Base-by-base conservation (phyloP, 2,888 invertebrate genomes). In the Athetis lepigone region DNA sequence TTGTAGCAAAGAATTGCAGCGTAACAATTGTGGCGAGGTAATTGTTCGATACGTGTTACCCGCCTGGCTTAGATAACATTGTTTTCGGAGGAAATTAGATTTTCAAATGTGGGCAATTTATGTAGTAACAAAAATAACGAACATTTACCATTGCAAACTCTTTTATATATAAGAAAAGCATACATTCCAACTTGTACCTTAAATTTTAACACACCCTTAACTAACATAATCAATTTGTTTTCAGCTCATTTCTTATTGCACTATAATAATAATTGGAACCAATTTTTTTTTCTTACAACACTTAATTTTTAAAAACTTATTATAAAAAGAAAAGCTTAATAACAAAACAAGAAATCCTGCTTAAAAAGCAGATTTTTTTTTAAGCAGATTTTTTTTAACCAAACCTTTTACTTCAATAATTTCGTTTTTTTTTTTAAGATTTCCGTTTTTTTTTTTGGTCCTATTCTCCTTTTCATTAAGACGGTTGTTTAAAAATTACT, bases 141-240 rank as follows among this genome's bases (percentile, higher is more conserved):
- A 66, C 54, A 57, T 25, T 19, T 40, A 52, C 74, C 52, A 79
- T 86, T 89, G 86, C 86, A 89, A 89, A 88, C 84, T 83, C 79
- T 81, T 80, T 79, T 83, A 80, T 83, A 85, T 84, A 88, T 82
- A 81, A 85, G 89, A 89, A 89, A 90, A 89, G 88, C 90, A 90
- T 90, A 91, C 90, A 89, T 81, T 84, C 81, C 84, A 84, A 75
- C 72, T 73, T 54, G 70, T 40, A 58, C 69, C 56, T 71, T 70
- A 75, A 58, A 66, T 69, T 63, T 77, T 71, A 75, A 69, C 69
- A 73, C 59, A 47, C 56, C 55, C 64, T 63, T 67, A 75, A 55
- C 7, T 58, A 55, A 68, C 42, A 29, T 58, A 40, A 49, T 43
- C 57, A 18, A 40, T 39, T 58, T 59, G 19, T 43, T 54, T 33